Evolutionary conservation across 1,140 invertebrate genomes (phyloP), one percentile per base, ranked within the genome.

Genomic region (Drosophila truncata): DNA sequence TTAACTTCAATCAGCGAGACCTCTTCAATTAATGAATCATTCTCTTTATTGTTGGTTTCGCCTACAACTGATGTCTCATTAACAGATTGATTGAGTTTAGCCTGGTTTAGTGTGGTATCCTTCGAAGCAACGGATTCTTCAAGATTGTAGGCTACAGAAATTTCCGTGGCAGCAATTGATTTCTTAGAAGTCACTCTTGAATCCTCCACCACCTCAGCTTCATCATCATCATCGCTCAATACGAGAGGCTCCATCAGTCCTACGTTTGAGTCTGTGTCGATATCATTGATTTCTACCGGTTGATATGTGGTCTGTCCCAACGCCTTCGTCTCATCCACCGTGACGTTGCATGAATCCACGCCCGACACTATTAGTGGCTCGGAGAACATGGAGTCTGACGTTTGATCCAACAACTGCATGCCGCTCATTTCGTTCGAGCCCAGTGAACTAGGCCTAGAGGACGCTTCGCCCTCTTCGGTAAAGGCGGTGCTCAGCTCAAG

Each of bases 371-470:
- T 41, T 6, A 91, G 41, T 14, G 66, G 62, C 39, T 91, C 88
- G 5, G 58, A 83, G 18, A 83, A 77, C 41, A 85, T 76, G 0
- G 86, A 92, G 27, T 88, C 91, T 1, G 72, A 69, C 3, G 85
- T 82, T 44, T 91, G 80, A 72, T 92, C 91, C 4, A 92, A 47
- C n/a, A 80, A 39, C 35, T 91, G 79, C n/a, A 92, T 80, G n/a
- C 91, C 91, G 20, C 91, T 92, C 52, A 92, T 72, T 29, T 92
- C 86, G 23, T 73, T 62, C 1, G 59, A 33, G 10, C 52, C n/a
- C 2, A 61, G 27, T 6, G 81, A 64, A 16, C 14, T 46, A 1
- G 29, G 23, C 44, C 49, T 62, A 1, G 46, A 52, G 31, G 20
- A 3, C 9, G 6, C 10, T 9, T n/a, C 25, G 0, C 23, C 35